Base-by-base conservation (phyloP, 2,113 vertebrate species). In the Pleuronectes platessa region DNA sequence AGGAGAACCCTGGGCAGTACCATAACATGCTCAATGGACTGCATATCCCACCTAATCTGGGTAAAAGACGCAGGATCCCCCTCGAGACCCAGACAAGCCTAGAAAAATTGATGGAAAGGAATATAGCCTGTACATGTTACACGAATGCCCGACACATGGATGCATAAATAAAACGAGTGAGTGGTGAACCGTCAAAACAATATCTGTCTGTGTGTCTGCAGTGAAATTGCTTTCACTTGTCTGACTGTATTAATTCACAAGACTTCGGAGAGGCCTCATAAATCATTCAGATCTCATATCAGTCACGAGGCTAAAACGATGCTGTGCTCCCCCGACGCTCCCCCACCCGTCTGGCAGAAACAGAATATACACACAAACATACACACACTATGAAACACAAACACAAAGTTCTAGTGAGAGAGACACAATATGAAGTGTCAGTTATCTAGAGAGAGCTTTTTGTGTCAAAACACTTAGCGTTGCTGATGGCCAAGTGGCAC, bases 221-320 rank as follows among this genome's bases (percentile, higher is more conserved):
- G 37, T 26, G 59, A 87, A 86, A 83, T 84, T 81, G 77, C 81
- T 79, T 81, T 71, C 2, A 54, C 76, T 75, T 88, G 83, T 86
- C 86, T 59, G 71, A 71, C 68, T 54, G 20, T 66, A 85, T 88
- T 76, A 85, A 84, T 81, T 81, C 75, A 81, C 18, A 18, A 31
- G 55, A 69, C 58, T 31, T 55, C 76, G 61, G 71, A 77, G 27
- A 68, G 31, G 65, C 54, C 79, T 90, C 82, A 89, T 86, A 76
- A 86, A 91, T 90, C 79, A 89, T 88, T 88, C 82, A 89, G 64
- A 70, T 42, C 75, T 81, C 67, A 77, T 86, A 83, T 86, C 85
- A 82, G 79, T 68, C 68, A 66, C 24, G 21, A 65, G 61, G 60
- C 51, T 53, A 63, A 76, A 81, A 77, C 23, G 62, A 70, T 61